phyloP scores from a whole-genome alignment of 1,140 invertebrate species.

The Caenorhabditis inopinata region DNA sequence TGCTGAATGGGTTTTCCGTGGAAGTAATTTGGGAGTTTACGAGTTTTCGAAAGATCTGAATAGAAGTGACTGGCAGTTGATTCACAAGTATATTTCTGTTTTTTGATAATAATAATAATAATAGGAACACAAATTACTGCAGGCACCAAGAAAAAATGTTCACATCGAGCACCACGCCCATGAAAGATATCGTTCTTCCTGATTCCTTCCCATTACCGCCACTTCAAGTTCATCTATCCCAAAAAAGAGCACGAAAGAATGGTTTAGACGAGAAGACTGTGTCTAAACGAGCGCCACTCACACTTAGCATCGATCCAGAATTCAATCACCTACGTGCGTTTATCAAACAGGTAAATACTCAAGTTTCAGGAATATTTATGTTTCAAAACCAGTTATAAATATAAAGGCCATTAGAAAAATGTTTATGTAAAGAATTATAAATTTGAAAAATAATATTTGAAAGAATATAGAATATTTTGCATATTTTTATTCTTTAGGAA shows the following conservation, averaged over 20 bases:
- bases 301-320: slow-evolving; percentile 61
- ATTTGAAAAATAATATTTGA: no score
- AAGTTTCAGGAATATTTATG: no score
- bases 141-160: slow-evolving; percentile 59
- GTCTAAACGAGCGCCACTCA: slow-evolving; percentile 49
- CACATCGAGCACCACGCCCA: slow-evolving; percentile 41
- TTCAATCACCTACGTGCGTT: slow-evolving; percentile 56
- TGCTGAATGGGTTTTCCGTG: slow-evolving; percentile 63
- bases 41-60: slow-evolving; percentile 62
- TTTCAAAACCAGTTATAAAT: no score
- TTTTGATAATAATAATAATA: no score
- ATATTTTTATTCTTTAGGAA: no score
- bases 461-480: no score
- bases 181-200: slow-evolving; percentile 53
- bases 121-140: no score
- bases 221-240: slow-evolving; percentile 53
- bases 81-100: slow-evolving; percentile 54
- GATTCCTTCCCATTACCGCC: slow-evolving; percentile 61
- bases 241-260: slow-evolving; percentile 52
- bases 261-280: slow-evolving; percentile 7
- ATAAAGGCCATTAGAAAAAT: no score
- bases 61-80: slow-evolving; percentile 61
- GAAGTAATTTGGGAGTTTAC: slow-evolving; percentile 60
- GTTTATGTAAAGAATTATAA: no score
- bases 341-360: slow-evolving; percentile 56